These are phyloP conservation scores for Eulemur rufifrons DNA, from an alignment of 2,113 vertebrate species.

Conservation along the genomic window DNA sequence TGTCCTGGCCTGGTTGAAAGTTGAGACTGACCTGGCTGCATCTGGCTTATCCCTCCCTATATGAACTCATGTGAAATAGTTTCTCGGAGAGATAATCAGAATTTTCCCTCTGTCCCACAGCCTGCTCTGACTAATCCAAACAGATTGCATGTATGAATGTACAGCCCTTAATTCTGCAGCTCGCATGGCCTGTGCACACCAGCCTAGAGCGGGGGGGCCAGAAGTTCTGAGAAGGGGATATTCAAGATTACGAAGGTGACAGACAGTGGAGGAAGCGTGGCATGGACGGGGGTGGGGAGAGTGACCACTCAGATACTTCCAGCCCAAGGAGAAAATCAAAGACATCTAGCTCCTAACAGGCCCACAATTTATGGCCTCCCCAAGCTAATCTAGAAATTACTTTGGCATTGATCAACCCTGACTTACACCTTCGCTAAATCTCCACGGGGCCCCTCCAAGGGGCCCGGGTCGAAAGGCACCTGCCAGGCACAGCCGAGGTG, in stretches of 20 bases:
- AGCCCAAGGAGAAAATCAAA: neutral
- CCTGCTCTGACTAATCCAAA: neutral
- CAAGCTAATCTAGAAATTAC: conserved; percentile 19
- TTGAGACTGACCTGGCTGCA: neutral
- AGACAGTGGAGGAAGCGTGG: neutral
- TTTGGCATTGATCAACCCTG: neutral
- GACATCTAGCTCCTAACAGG: neutral
- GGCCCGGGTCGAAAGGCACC: neutral
- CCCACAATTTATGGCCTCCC: neutral
- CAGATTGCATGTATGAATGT: neutral
- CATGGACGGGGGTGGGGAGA: neutral
- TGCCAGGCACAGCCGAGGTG: neutral
- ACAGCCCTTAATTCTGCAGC: neutral
- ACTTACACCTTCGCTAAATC: neutral
- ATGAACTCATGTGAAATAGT: neutral
- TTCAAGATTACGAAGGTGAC: neutral
- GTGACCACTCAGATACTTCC: neutral
- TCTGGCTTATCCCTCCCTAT: neutral
- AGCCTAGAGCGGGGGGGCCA: neutral
- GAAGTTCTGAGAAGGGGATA: neutral
- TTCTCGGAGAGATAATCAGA: neutral
- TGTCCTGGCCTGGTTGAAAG: neutral
- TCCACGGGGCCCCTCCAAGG: neutral
- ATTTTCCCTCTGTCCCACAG: neutral
- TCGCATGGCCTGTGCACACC: rapidly evolving